Evolutionary conservation across 2,113 vertebrate genomes (phyloP).

Genomic region (Hemibagrus wyckioides): DNA sequence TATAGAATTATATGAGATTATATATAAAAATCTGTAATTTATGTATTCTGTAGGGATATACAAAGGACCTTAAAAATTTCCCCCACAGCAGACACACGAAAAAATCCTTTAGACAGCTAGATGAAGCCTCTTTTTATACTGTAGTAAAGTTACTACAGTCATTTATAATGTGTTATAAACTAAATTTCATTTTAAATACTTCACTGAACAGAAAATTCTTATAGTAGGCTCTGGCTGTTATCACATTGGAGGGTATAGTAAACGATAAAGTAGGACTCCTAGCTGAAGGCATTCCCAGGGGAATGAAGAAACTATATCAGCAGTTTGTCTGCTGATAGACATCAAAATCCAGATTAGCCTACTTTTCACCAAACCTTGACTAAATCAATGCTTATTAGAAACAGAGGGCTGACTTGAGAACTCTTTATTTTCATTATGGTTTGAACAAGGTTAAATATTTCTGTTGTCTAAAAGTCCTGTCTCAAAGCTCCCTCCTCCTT

Average conservation of each 20-base stretch:
- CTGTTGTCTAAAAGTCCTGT: conserved; percentile 32
- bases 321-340: conserved; percentile 1
- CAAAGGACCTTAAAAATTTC: not conserved
- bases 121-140: not conserved
- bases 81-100: not conserved
- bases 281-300: conserved; percentile 14
- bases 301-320: not conserved
- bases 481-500: conserved; percentile 29
- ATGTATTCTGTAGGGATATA: not conserved
- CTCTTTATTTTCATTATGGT: conserved; percentile 28
- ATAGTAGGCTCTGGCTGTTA: conserved; percentile 7
- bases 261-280: conserved; percentile 8
- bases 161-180: not conserved
- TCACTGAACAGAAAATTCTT: not conserved
- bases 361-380: not conserved
- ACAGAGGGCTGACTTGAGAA: conserved; percentile 13
- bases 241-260: not conserved
- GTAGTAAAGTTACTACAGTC: not conserved
- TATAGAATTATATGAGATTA: too few relatives aligned
- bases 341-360: conserved; percentile 24
- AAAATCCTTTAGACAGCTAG: not conserved
- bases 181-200: conserved; percentile 3
- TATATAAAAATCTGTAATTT: too few relatives aligned
- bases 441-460: conserved; percentile 35
- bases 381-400: conserved; percentile 43